Base-by-base conservation (phyloP, 1,140 invertebrate species). In the Atopsyche davidsoni region DNA sequence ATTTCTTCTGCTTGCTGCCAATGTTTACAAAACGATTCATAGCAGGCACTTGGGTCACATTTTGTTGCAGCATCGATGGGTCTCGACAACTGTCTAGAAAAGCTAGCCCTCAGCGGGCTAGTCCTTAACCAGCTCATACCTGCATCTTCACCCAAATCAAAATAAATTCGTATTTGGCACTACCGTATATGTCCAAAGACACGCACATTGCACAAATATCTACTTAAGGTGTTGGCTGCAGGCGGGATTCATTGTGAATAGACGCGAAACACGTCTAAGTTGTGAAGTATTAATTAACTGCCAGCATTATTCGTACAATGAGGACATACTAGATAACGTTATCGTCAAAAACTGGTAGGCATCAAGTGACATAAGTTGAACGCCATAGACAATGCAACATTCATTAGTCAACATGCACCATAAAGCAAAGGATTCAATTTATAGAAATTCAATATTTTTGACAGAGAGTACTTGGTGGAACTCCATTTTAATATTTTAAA, bases 21-120 rank as follows among this genome's bases (percentile, higher is more conserved):
- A 66, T 96, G 93, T 68, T 89, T 90, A 59, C 86, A 85, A 72
- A 97, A 97, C 60, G 92, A 92, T 62, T 90, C 89, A 62, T 90
- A 89, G 64, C 87, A 90, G 7, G 88, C 88, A 22, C 82, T 79
- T 0, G 86, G 85, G 74, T 92, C 87, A 56, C 48, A 50, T 36
- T 50, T 50, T 17, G 48, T 18, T 0, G 38, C 47, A 35, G 47
- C 24, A 19, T 50, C 48, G n/a, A 67, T 59, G 3, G 65, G 50
- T 16, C 65, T 55, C 25, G 72, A 66, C 59, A 70, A 55, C 60
- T 73, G 61, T 39, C 75, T 66, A 11, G 67, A 75, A 31, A 82
- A 72, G 55, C 75, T 78, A 45, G 72, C 70, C 46, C 77, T 72
- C 60, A 81, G 65, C 7, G 80, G 77, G 57, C 76, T 80, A 51